Evolutionary conservation across 1,140 invertebrate species (phyloP).

Genomic region (Drosophila kohkoa): DNA sequence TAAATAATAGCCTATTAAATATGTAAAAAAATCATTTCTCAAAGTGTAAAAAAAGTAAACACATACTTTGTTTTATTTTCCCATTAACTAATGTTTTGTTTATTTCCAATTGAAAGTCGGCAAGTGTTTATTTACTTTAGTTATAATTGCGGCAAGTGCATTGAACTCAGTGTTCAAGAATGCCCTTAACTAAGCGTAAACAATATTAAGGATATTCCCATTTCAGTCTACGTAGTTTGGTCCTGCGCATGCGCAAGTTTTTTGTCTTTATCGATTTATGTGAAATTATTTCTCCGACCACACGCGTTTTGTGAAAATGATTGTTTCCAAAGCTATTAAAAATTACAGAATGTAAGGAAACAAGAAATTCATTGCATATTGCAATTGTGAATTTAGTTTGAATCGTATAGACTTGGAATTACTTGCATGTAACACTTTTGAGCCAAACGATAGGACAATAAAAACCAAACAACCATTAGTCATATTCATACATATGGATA

Average conservation of each 20-base stretch:
- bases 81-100: no score
- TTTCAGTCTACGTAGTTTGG: background rate
- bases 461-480: background rate
- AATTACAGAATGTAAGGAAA: conserved; percentile 82
- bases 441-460: background rate
- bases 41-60: no score
- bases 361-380: background rate
- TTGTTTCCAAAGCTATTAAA: conserved; percentile 82
- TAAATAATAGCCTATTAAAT: no score
- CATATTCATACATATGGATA: background rate
- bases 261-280: conserved; percentile 66
- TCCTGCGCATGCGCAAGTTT: conserved; percentile 52
- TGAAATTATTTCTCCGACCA: conserved; percentile 43
- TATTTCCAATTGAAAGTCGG: background rate
- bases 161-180: background rate
- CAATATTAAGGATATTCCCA: conserved; percentile 10
- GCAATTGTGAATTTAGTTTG: background rate
- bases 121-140: background rate
- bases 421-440: conserved; percentile 11
- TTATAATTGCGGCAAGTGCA: background rate
- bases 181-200: background rate
- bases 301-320: conserved; percentile 73
- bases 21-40: no score
- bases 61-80: no score
- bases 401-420: conserved; percentile 1